Evolutionary conservation across 2,888 invertebrate genomes (phyloP), one percentile per base, ranked within the genome.

Genomic region (Yponomeuta sedellus): DNA sequence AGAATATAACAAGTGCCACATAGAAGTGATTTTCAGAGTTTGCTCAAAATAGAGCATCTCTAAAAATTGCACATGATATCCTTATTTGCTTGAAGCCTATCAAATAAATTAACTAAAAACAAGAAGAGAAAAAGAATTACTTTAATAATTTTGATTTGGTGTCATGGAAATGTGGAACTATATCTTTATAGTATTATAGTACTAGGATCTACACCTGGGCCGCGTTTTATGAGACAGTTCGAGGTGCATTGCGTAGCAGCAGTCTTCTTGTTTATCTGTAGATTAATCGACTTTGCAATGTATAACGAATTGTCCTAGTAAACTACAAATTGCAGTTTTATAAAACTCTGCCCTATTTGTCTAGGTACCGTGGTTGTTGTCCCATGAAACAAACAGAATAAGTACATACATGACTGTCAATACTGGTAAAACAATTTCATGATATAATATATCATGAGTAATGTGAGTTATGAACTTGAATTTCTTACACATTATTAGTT

Each of bases 1-100:
- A 82, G 77, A 77, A 77, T 74, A 87, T 3, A 25, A 89, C 89
- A 88, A 89, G 90, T 89, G 90, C 88, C 87, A 80, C 79, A 78
- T 77, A 80, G 78, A 79, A 16, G 2, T 2, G n/a, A n/a, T n/a
- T n/a, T 28, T 12, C 8, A 8, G 11, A 20, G 19, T 58, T 20
- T 58, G 19, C 20, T 20, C n/a, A 34, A 61, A 61, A 34, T 34
- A 34, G 34, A 6, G 34, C 34, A 34, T 34, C 34, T 6, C 61
- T 61, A 61, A 19, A 20, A 40, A 63, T 63, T 63, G 63, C 63
- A 63, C 63, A 63, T 34, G 34, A 34, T 22, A 40, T 6, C 22
- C 44, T 63, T 22, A 20, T 6, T 20, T 4, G 34, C 34, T 28
- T 28, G 16, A 20, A 40, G 63, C 44, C 44, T 63, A 20, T 34